Conservation (phyloP, 2,797 vertebrate species). For the Lutjanus campechanus region DNA sequence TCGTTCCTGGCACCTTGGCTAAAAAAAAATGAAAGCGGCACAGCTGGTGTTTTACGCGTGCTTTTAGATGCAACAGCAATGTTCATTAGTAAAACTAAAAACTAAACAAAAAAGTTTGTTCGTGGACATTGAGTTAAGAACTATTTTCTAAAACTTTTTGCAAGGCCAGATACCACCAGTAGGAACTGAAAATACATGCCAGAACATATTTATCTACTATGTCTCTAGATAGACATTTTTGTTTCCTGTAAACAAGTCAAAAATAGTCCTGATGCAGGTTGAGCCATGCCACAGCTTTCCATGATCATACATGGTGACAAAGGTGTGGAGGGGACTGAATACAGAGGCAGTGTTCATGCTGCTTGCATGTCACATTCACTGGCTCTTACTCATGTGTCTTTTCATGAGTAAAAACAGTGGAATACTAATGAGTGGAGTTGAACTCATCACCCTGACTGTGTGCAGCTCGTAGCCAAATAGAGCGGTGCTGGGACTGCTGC, state of each 20-base stretch:
- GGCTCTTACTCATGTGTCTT: slow-evolving; percentile 3
- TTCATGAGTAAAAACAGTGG: neutral
- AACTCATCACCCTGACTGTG: slow-evolving; percentile 9
- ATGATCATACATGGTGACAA: neutral
- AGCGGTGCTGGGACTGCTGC: slow-evolving; percentile 3
- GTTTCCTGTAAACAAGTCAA: neutral
- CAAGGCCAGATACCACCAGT: neutral
- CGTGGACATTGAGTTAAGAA: neutral
- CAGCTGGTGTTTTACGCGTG: too few species aligned
- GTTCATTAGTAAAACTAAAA: too few species aligned
- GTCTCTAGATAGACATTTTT: neutral
- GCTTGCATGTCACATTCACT: slow-evolving; percentile 49
- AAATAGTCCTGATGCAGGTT: neutral
- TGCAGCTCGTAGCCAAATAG: slow-evolving; percentile 15
- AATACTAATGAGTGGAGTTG: slow-evolving; percentile 12
- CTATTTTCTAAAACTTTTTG: neutral
- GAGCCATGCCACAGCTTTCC: neutral
- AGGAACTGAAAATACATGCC: neutral
- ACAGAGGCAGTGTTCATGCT: slow-evolving; percentile 37
- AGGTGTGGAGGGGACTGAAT: neutral
- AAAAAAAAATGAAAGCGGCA: too few species aligned
- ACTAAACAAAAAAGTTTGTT: too few species aligned
- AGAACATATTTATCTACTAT: neutral
- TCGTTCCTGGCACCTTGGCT: too few species aligned
- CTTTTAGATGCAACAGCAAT: too few species aligned